Conservation (phyloP, 2,113 vertebrate species). For the Bothrops jararaca region DNA sequence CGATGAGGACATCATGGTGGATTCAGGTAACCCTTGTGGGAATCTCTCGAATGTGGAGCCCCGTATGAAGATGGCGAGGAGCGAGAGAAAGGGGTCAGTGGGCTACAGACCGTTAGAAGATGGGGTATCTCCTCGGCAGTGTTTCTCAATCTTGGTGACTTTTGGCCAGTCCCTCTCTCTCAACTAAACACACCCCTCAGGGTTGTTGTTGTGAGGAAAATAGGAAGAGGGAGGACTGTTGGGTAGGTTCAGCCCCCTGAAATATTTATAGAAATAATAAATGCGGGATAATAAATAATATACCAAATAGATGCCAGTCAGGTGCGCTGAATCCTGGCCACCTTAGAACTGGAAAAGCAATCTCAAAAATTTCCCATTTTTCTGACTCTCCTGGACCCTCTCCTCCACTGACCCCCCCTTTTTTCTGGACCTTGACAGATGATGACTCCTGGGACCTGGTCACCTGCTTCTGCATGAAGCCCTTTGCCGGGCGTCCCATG, state of each 20-base stretch:
- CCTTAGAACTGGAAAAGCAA: neutral
- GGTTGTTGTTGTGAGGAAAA: neutral
- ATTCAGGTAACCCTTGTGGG: constrained; percentile 77
- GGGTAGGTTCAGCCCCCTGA: neutral
- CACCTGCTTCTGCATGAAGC: constrained; percentile 99
- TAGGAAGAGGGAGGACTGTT: neutral
- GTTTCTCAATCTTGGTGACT: neutral
- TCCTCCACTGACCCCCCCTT: too few relatives aligned
- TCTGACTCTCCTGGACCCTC: neutral
- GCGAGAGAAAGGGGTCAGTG: neutral
- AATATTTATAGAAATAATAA: neutral
- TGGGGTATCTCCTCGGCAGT: neutral
- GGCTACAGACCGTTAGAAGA: neutral
- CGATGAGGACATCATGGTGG: constrained; percentile 98
- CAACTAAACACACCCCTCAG: neutral
- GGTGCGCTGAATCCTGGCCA: neutral
- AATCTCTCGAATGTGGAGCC: neutral
- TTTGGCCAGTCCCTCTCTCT: too few relatives aligned
- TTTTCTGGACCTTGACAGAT: constrained; percentile 65
- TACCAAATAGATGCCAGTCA: neutral
- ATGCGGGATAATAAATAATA: neutral
- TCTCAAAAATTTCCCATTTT: neutral
- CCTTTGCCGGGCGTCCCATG: constrained; percentile 94
- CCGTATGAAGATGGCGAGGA: neutral
- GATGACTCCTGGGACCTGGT: constrained; percentile 97